Base-by-base conservation (phyloP, 2,113 vertebrate species). In the Anolis carolinensis region DNA sequence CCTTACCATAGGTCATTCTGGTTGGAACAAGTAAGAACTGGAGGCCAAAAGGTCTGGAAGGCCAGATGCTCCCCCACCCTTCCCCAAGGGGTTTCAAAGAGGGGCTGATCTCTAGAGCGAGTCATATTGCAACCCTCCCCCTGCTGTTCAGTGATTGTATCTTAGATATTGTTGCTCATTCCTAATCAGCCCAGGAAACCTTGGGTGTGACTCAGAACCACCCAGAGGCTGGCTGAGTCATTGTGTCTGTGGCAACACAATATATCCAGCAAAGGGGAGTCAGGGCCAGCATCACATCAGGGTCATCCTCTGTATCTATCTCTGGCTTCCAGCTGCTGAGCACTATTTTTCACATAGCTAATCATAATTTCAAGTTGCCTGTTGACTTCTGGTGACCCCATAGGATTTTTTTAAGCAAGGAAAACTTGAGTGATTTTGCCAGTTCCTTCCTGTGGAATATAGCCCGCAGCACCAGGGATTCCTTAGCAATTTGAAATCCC, bases 181-280 rank as follows among this genome's bases (percentile, higher is more conserved):
- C 34, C 75, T 55, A 59, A 59, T 65, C 50, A n/a, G 32, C 11
- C 23, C 32, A 55, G 34, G 65, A 79, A 72, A 3, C 18, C 68
- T 44, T 86, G 52, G 52, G 27, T 72, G 67, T 55, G 52, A 62
- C 32, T 76, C 20, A 48, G 23, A 71, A 32, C 48, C n/a, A 23
- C 30, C 25, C 21, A 59, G 30, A 2, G 34, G 34, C 52, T 73
- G n/a, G 11, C 68, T 85, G 83, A 84, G 73, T 85, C 74, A 85
- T 32, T 18, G n/a, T 30, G 21, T 36, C 30, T 36, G 21, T 39
- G n/a, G 32, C 50, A 85, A 59, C 32, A 71, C 75, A 39, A 30
- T 52, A 13, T 18, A 63, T 27, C 55, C 27, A 63, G 52, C n/a
- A 30, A 48, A 34, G 50, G 50, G 14, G 48, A 23, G 72, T 36